phyloP scores from a whole-genome alignment of 2,888 invertebrate genomes.

The Cheilosia scutellata region DNA sequence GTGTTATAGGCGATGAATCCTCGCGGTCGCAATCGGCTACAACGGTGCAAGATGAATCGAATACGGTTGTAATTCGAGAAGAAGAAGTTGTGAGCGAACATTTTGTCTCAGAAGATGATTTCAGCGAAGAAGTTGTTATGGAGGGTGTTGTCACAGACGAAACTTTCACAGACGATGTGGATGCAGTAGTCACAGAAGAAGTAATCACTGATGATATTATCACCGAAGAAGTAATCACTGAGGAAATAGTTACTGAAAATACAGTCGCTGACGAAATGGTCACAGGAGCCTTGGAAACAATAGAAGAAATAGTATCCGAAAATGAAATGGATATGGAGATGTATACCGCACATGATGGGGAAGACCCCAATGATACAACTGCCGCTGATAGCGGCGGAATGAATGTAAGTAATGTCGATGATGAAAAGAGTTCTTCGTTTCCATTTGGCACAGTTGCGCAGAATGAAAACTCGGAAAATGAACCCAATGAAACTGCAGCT shows the following conservation, averaged over 20 bases:
- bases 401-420: constrained; percentile 77
- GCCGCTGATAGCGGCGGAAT: constrained; percentile 49
- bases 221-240: constrained; percentile 55
- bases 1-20: constrained; percentile 77
- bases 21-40: constrained; percentile 37
- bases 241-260: constrained; percentile 26
- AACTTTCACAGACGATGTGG: constrained; percentile 19
- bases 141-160: constrained; percentile 36
- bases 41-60: constrained; percentile 28
- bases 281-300: constrained; percentile 1
- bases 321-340: constrained; percentile 80
- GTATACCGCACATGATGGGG: constrained; percentile 71
- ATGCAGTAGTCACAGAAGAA: constrained; percentile 47
- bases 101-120: constrained; percentile 69
- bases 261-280: constrained; percentile 21
- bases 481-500: constrained; percentile 76
- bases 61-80: not conserved
- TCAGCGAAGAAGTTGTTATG: constrained; percentile 53
- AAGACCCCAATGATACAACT: constrained; percentile 57
- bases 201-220: constrained; percentile 69
- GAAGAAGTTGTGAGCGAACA: constrained; percentile 52
- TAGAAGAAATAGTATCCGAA: constrained; percentile 54
- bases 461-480: constrained; percentile 83
- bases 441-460: constrained; percentile 82
- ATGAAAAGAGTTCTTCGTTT: constrained; percentile 84